A percentile compares a stretch with the other conserved stretches of the same genome.
These are phyloP conservation scores for Helicoverpa assulta DNA, from an alignment of 2,888 invertebrate genomes.

Conservation along the genomic window DNA sequence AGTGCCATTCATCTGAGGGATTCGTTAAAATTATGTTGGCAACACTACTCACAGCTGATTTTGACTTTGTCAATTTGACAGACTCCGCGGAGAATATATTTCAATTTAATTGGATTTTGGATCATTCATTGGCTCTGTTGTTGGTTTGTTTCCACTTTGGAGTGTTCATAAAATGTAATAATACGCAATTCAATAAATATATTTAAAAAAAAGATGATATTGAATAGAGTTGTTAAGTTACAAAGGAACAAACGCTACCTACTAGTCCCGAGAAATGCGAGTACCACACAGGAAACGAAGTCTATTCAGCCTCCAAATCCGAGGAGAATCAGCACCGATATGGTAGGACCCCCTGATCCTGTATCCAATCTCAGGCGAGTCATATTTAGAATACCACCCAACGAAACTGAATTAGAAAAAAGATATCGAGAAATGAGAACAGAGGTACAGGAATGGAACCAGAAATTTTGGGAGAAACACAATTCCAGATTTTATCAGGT, in stretches of 20 bases:
- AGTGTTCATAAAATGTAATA: constrained; percentile 39
- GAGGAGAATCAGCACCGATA: constrained; percentile 87
- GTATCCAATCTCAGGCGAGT: constrained; percentile 94
- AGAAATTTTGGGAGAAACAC: constrained; percentile 95
- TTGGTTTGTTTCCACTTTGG: constrained; percentile 11
- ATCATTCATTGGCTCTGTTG: not conserved
- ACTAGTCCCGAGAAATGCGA: constrained; percentile 63
- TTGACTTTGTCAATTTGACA: constrained; percentile 22
- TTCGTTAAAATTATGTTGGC: not conserved
- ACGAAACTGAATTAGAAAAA: constrained; percentile 92
- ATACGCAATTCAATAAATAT: constrained; percentile 4
- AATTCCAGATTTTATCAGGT: constrained; percentile 93
- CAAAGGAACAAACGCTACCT: constrained; percentile 59
- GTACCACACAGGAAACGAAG: constrained; percentile 75
- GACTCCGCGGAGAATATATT: constrained; percentile 4
- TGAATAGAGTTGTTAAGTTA: constrained; percentile 44
- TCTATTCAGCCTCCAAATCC: constrained; percentile 81
- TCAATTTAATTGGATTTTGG: too few species aligned
- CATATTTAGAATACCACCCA: constrained; percentile 91
- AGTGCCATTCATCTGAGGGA: too few species aligned
- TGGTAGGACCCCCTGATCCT: constrained; percentile 95
- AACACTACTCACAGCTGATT: constrained; percentile 49
- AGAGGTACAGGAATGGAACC: constrained; percentile 95
- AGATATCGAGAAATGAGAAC: constrained; percentile 91
- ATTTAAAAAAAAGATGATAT: constrained; percentile 53